phyloP scores from a whole-genome alignment of 2,113 vertebrate genomes.

The Tangachromis dhanisi region DNA sequence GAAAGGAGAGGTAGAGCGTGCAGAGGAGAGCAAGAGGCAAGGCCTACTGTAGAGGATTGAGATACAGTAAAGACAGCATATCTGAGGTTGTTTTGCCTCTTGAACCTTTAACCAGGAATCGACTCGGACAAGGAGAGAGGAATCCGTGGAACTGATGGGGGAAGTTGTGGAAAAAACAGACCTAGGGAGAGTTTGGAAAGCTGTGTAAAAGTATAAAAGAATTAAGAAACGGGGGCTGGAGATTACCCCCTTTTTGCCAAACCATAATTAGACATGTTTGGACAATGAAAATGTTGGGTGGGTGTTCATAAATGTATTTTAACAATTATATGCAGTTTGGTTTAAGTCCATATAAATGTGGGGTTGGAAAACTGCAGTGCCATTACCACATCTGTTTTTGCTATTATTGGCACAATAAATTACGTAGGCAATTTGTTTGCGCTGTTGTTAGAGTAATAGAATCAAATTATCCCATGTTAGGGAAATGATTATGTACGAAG shows the following conservation, averaged over 20 bases:
- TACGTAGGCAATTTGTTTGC: slow-evolving; percentile 66
- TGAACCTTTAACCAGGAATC: slow-evolving; percentile 26
- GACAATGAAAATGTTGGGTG: slow-evolving; percentile 37
- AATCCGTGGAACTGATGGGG: not conserved
- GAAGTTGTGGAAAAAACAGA: not conserved
- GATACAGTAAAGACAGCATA: not conserved
- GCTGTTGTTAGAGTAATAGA: slow-evolving; percentile 69
- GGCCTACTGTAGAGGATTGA: not conserved
- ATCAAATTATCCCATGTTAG: slow-evolving; percentile 67
- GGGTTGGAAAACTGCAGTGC: slow-evolving; percentile 45
- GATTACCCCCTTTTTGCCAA: slow-evolving; percentile 23
- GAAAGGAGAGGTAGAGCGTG: slow-evolving; percentile 8
- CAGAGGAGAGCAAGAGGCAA: not conserved
- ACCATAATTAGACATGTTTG: slow-evolving; percentile 56
- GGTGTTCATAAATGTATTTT: slow-evolving; percentile 47
- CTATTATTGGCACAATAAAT: slow-evolving; percentile 68
- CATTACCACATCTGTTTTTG: slow-evolving; percentile 66
- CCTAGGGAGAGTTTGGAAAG: not conserved
- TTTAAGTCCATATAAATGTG: slow-evolving; percentile 52
- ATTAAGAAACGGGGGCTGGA: slow-evolving; percentile 32
- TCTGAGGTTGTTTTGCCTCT: slow-evolving; percentile 1
- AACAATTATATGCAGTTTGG: slow-evolving; percentile 45
- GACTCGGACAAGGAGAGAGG: not conserved
- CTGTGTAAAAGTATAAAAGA: slow-evolving; percentile 21
- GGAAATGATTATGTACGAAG: slow-evolving; percentile 66